Conservation (phyloP, 2,113 vertebrate genomes). For the Pavo muticus region DNA sequence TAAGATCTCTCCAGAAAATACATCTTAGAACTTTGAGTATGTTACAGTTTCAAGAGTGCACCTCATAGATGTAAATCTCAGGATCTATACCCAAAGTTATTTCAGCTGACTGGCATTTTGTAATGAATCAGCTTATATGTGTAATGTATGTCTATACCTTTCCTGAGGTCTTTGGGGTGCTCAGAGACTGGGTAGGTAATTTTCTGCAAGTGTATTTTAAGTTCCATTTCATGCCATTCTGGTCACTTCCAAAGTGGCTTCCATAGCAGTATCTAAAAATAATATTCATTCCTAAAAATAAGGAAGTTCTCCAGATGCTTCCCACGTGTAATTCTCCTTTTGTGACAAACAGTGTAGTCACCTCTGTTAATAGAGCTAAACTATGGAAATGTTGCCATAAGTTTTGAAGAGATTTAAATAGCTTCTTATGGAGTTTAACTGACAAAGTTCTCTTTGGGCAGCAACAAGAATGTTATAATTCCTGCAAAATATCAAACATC, state of each 20-base stretch:
- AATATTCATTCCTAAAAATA: slow-evolving; percentile 53
- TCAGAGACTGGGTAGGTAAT: neutral
- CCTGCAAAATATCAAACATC: neutral
- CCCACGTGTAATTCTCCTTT: neutral
- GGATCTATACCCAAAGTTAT: neutral
- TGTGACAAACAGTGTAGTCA: neutral
- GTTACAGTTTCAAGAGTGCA: neutral
- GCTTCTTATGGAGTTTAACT: neutral
- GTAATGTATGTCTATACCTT: neutral
- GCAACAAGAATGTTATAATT: neutral
- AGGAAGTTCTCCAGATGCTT: neutral
- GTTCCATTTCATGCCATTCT: neutral
- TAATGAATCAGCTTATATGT: neutral
- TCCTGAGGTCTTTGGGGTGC: neutral
- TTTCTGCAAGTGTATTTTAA: neutral
- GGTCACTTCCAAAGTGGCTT: slow-evolving; percentile 29
- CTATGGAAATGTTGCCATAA: neutral
- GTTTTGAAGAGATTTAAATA: neutral
- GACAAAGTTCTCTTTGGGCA: neutral
- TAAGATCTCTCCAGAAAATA: fast-evolving
- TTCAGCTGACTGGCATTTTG: neutral
- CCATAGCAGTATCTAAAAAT: slow-evolving; percentile 63
- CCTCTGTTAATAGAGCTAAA: neutral
- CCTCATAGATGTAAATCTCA: neutral
- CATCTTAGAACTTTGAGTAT: neutral